Base-by-base conservation (phyloP, 1,140 invertebrate species). In the Temnothorax nylanderi region DNA sequence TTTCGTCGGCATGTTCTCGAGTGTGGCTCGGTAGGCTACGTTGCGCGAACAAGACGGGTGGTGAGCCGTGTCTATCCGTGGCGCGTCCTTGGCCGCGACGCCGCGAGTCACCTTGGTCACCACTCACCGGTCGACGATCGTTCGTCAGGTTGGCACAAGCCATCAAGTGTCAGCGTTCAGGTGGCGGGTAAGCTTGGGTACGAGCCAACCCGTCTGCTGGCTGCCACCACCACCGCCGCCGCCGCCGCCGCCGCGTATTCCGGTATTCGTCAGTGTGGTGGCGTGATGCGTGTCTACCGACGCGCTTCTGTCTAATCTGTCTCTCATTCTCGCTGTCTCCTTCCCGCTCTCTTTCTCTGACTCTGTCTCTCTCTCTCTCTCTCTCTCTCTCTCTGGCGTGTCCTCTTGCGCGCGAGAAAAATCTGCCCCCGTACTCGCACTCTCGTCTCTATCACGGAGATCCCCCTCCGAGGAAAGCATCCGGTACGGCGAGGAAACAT, bases 401-500 rank as follows among this genome's bases (percentile, higher is more conserved):
- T 54, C 41, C n/a, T 67, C 34, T 76, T 32, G 32, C 37, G 80
- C 26, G 69, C 54, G 54, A 84, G 80, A 90, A 86, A 86, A 88
- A 86, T 91, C 87, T 86, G 62, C 72, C 65, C 85, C 32, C 32
- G 13, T 34, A n/a, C 18, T 75, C 76, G 58, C 81, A 60, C 56
- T 80, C 54, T 18, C 81, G 62, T 54, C 60, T 75, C 49, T 49
- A 54, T 88, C 67, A 75, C 81, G 72, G 81, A 21, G 65, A 86
- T 72, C 77, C 85, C 85, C 87, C 71, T 88, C 77, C 37, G 77
- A 78, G 82, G 81, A 91, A 90, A 91, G 88, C 88, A 89, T 87
- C 80, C 85, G 72, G 72, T 85, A 82, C 86, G 65, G 58, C 74
- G 86, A 78, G 75, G 85, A 92, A 92, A 92, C 87, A 93, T 93